Conservation (phyloP, 30 jellyfish, hydroid and myxozoan species). For the Hydractinia echinata region DNA sequence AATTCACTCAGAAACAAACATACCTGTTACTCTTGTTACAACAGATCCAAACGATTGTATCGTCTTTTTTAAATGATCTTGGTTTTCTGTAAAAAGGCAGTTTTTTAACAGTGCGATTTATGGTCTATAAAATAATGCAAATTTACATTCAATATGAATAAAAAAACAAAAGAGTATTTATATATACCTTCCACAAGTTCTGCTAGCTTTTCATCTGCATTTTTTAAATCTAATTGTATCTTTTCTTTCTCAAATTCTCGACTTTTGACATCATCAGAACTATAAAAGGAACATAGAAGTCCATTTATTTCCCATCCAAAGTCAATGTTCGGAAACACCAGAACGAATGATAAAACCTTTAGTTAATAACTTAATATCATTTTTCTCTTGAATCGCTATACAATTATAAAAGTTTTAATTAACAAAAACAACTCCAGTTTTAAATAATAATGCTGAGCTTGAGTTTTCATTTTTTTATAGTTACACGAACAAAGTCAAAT, state of each 20-base stretch:
- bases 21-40: slow-evolving; percentile 81
- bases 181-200: slow-evolving; percentile 67
- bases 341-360: neutral
- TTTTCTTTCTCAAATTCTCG: slow-evolving; percentile 78
- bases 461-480: no score
- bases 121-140: neutral
- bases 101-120: neutral
- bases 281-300: neutral
- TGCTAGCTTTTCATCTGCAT: slow-evolving; percentile 77
- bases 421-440: no score
- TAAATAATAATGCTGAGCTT: no score
- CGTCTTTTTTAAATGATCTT: slow-evolving; percentile 83
- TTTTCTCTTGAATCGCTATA: neutral
- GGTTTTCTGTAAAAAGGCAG: slow-evolving; percentile 49
- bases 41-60: slow-evolving; percentile 91
- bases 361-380: no score
- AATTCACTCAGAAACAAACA: neutral
- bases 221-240: slow-evolving; percentile 59
- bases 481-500: no score
- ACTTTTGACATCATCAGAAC: slow-evolving; percentile 69
- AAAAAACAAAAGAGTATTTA: neutral
- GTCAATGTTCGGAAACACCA: neutral
- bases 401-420: no score
- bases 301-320: neutral
- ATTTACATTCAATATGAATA: neutral